phyloP scores from a whole-genome alignment of 1,140 invertebrate genomes.

The Venustaconcha ellipsiformis region DNA sequence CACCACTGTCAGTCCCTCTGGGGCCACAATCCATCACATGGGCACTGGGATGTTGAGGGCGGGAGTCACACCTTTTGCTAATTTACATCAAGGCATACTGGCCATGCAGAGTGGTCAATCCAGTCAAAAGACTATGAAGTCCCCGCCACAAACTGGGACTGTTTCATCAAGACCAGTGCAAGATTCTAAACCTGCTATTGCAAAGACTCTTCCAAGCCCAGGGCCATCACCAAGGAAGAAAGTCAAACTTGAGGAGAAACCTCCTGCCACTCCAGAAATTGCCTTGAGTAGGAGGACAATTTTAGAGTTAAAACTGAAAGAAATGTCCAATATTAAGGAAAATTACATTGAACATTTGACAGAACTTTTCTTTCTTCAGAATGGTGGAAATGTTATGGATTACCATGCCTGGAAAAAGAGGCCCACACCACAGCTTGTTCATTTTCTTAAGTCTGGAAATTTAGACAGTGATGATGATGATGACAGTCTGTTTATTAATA shows the following conservation, averaged over 20 bases:
- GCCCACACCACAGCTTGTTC: slow-evolving; percentile 79
- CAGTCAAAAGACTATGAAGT: too few relatives aligned
- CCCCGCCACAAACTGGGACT: too few relatives aligned
- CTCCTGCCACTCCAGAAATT: slow-evolving; percentile 56
- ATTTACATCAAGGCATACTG: too few relatives aligned
- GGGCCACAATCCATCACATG: too few relatives aligned
- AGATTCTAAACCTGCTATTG: too few relatives aligned
- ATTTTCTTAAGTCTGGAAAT: slow-evolving; percentile 81
- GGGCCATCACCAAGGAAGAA: slow-evolving; percentile 64
- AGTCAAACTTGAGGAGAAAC: slow-evolving; percentile 65
- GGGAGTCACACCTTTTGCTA: too few relatives aligned
- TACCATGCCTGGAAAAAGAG: slow-evolving; percentile 84
- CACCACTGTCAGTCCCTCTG: too few relatives aligned
- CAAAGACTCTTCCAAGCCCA: neutral
- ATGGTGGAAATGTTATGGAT: slow-evolving; percentile 88
- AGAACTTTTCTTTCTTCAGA: slow-evolving; percentile 87
- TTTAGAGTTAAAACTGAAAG: slow-evolving; percentile 48
- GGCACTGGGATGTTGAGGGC: too few relatives aligned
- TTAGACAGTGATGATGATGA: slow-evolving; percentile 79
- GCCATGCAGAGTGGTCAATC: too few relatives aligned
- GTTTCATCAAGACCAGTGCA: too few relatives aligned
- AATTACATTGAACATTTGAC: slow-evolving; percentile 83
- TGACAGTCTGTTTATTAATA: slow-evolving; percentile 37
- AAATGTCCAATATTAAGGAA: slow-evolving; percentile 67
- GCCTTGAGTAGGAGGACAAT: slow-evolving; percentile 58